Conservation (phyloP, 2,113 vertebrate species). For the Azemiops feae region DNA sequence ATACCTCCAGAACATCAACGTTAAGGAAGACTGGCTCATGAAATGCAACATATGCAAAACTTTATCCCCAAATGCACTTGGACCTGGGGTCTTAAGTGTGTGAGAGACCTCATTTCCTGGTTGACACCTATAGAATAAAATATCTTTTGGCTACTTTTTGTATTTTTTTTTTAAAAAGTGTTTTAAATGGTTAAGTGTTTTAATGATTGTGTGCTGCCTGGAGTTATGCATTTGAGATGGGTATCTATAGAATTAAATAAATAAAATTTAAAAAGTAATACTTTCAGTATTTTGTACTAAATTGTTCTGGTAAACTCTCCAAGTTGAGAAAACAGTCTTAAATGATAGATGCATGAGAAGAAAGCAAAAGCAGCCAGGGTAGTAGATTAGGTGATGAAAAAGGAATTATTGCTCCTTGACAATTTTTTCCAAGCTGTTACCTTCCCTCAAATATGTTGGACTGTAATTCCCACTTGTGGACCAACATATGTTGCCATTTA, state of each 20-base stretch:
- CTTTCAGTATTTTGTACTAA: not conserved
- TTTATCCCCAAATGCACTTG: not conserved
- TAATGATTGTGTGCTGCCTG: not conserved
- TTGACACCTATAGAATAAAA: not conserved
- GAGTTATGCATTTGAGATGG: not conserved
- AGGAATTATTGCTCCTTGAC: not conserved
- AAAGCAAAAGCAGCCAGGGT: not conserved
- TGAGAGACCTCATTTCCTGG: not conserved
- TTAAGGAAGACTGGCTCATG: not conserved
- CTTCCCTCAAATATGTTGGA: not conserved
- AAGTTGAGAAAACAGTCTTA: not conserved
- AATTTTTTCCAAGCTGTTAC: not conserved
- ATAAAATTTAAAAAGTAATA: not conserved
- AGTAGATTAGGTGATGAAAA: not conserved
- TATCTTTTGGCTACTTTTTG: not conserved
- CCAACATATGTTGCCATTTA: not conserved
- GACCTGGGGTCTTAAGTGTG: not conserved
- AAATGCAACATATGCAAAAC: not conserved
- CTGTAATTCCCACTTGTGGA: not conserved
- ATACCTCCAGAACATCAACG: not conserved
- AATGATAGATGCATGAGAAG: not conserved
- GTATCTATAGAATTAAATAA: not conserved
- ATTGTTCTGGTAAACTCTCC: not conserved
- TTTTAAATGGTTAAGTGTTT: not conserved
- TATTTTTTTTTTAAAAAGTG: not conserved